These are phyloP conservation scores for Trimorus sp. DNA, from an alignment of 2,888 invertebrate species.

Conservation along the genomic window DNA sequence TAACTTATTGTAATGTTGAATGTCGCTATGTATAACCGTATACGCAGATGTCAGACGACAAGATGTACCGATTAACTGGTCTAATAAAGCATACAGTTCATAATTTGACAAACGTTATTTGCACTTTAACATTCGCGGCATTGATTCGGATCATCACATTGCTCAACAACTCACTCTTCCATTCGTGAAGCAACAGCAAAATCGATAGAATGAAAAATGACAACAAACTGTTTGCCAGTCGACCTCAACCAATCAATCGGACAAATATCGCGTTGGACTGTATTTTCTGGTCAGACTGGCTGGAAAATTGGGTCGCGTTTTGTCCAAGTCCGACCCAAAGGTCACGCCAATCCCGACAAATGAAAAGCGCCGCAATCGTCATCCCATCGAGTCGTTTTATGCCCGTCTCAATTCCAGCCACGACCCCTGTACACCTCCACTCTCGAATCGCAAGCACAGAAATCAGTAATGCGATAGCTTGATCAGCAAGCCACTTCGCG, in stretches of 20 bases:
- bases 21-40: not conserved
- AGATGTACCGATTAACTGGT: constrained; percentile 31
- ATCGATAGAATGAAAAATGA: too few species aligned
- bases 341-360: too few species aligned
- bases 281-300: too few species aligned
- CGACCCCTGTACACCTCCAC: constrained; percentile 4
- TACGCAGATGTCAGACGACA: constrained; percentile 2
- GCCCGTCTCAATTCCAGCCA: not conserved
- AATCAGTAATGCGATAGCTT: constrained; percentile 48
- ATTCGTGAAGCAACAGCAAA: not conserved
- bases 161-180: constrained; percentile 1
- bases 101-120: constrained; percentile 17
- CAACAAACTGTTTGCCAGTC: not conserved
- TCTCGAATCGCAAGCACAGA: constrained; percentile 15
- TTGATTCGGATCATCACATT: constrained; percentile 38
- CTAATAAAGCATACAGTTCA: constrained; percentile 29
- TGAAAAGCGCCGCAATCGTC: not conserved
- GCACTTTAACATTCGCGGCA: constrained; percentile 16
- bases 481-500: constrained; percentile 32
- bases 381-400: constrained; percentile 3
- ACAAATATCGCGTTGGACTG: too few species aligned
- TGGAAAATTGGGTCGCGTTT: too few species aligned
- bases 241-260: not conserved
- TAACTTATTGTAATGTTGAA: too few species aligned
- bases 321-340: too few species aligned